Base-by-base conservation (phyloP, 2,113 vertebrate species). In the Pipa parva region DNA sequence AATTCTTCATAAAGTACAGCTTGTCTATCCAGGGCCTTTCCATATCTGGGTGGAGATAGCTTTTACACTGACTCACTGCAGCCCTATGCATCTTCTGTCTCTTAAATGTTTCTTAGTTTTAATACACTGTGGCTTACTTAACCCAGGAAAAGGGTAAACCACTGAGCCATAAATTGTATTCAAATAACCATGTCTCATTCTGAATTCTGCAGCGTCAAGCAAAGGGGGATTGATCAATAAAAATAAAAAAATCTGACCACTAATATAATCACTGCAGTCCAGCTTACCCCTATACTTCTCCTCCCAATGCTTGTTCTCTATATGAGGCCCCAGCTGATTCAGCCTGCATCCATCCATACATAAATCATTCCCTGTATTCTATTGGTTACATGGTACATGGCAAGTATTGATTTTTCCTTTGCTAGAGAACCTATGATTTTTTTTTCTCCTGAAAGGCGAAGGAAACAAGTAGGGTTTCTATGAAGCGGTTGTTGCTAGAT, bases 311-410 rank as follows among this genome's bases (percentile, higher is more conserved):
- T 80, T 81, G 84, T 78, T 83, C 85, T 81, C 77, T 71, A 66
- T 84, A 82, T 75, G 84, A 87, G 88, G 89, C 88, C 91, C 90
- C 87, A 90, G 91, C 90, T 93, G 91, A 95, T 91, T 90, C 88
- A 81, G 84, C 81, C 89, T 89, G 89, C 84, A 91, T 90, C 87
- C 87, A 88, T 92, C 90, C 90, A 90, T 88, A 92, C 91, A 95
- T 95, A 94, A 98, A 97, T 98, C 94, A 96, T 92, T 93, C 92
- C 89, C 90, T 88, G 91, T 95, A 93, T 94, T 94, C 89, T 89
- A 93, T 90, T 92, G 92, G 92, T 95, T 89, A 91, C 92, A 92
- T 90, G 90, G 91, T 95, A 94, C 90, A 94, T 93, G 93, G 88
- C 91, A 91, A 92, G 85, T 97, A 97, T 98, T 96, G 95, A 97